phyloP scores from a whole-genome alignment of 2,797 vertebrate species.

The Propithecus perrieri region DNA sequence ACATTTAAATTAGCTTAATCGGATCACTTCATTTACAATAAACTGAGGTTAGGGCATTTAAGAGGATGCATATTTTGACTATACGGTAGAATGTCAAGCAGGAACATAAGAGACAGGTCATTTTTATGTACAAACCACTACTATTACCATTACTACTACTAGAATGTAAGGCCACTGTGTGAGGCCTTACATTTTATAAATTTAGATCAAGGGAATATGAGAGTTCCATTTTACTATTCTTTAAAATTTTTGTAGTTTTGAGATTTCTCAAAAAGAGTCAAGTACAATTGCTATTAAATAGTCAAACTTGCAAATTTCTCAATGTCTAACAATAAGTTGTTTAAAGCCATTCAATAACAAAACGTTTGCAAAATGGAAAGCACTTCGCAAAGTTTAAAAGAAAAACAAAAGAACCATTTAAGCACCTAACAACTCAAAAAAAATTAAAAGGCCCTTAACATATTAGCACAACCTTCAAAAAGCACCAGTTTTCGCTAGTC shows the following conservation, averaged over 20 bases:
- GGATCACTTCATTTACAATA: background rate
- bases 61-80: background rate
- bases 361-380: background rate
- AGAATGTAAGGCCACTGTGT: background rate
- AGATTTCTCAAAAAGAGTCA: background rate
- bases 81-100: background rate
- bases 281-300: background rate
- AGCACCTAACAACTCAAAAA: background rate
- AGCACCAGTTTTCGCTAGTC: background rate
- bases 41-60: background rate
- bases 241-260: background rate
- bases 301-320: background rate
- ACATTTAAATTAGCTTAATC: background rate
- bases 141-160: background rate
- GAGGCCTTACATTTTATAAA: background rate
- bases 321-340: background rate
- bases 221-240: background rate
- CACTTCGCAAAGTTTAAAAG: slow-evolving; percentile 1
- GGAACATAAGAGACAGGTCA: background rate
- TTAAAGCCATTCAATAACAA: background rate
- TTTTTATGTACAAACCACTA: background rate
- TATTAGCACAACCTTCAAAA: background rate
- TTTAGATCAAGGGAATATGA: background rate
- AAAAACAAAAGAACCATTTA: background rate
- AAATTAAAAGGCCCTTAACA: background rate